Percentiles rank a stretch among this genome's conserved stretches.
Evolutionary conservation across 2,888 invertebrate genomes (phyloP).

Genomic region (Morpho deidamia): DNA sequence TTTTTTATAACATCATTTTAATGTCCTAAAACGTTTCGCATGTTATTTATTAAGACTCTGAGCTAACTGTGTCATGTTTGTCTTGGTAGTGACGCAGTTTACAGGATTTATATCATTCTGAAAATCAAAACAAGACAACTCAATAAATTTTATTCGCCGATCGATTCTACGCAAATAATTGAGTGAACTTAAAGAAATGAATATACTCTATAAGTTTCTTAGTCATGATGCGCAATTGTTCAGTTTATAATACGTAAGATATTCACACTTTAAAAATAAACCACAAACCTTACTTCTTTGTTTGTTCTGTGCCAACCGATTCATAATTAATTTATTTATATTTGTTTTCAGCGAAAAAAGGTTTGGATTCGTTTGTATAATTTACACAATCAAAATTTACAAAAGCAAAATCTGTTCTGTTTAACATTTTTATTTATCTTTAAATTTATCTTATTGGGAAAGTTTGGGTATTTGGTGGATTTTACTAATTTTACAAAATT

Average conservation of each 20-base stretch:
- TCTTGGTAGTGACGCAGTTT: constrained; percentile 2
- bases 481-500: no score
- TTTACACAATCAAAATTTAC: background rate
- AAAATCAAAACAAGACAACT: background rate
- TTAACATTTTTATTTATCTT: no score
- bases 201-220: background rate
- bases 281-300: constrained; percentile 29
- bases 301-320: constrained; percentile 30
- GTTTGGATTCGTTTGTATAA: constrained; percentile 46
- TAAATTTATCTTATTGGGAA: no score
- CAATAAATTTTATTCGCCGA: background rate
- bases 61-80: constrained; percentile 3
- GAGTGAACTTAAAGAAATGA: no score
- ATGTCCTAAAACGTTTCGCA: background rate
- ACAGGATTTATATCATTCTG: background rate
- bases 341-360: constrained; percentile 67
- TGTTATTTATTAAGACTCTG: background rate
- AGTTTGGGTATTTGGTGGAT: no score
- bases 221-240: constrained; percentile 11
- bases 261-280: constrained; percentile 31
- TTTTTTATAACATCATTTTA: background rate
- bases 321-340: constrained; percentile 26
- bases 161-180: no score
- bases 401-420: background rate
- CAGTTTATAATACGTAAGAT: constrained; percentile 13